Evolutionary conservation across 2,797 vertebrate species (phyloP), one percentile per base, ranked within the genome.

Genomic region (Pangasius djambal): DNA sequence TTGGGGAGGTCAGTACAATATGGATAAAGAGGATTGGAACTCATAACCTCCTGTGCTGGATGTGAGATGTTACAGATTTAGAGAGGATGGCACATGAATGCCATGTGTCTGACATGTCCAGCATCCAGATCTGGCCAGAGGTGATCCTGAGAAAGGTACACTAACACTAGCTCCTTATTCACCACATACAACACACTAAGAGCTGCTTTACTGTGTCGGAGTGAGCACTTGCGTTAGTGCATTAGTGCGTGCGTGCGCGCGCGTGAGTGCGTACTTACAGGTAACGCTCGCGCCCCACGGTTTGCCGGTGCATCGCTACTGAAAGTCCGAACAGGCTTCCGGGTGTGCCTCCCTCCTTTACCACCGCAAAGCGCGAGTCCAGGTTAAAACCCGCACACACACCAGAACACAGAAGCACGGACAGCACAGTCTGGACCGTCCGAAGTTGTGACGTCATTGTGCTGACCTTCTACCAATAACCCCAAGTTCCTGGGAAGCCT

Each of bases 271-370:
- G 85, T 65, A 97, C 96, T 97, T 88, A 97, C 97, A 97, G 93
- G 95, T 95, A 94, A 59, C 93, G 91, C 77, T 92, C 90, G 74
- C 89, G 74, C 67, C 90, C 90, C 65, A 94, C 92, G 3, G 91
- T 93, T 85, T 97, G 96, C 75, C 93, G 94, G 89, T 97, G 97
- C 87, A 97, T 92, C 57, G 96, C 95, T 70, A 97, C 97, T 6
- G 97, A 97, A 91, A 96, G 95, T 28, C 97, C 97, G 79, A 97
- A 97, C 85, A 96, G 92, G 89, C 95, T 95, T 15, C 91, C 92
- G 0, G 89, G 87, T 69, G 93, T 95, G 70, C 75, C 37, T 7
- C 96, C 96, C 88, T 95, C 93, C 91, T 97, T 97, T n/a, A 97
- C 91, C 40, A 97, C 93, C 44, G 97, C 92, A 92, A 95, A 96